Evolutionary conservation across 2,113 vertebrate species (phyloP).

Genomic region (Salvelinus fontinalis): DNA sequence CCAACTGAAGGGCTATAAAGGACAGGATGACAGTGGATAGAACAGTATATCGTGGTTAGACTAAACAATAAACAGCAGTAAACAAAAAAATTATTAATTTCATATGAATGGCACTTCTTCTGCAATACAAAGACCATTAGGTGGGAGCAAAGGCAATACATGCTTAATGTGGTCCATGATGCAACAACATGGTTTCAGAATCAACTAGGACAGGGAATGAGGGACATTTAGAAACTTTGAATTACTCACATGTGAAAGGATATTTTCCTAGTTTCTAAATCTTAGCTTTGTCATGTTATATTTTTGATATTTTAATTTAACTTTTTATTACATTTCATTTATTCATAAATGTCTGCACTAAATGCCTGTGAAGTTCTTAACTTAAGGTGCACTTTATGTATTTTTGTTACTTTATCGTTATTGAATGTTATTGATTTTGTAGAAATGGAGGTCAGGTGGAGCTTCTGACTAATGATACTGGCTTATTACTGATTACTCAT

Average conservation of each 20-base stretch:
- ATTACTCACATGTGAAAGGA: constrained; percentile 1
- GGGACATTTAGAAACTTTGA: constrained; percentile 64
- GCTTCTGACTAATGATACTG: constrained; percentile 25
- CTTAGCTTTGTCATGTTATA: constrained; percentile 22
- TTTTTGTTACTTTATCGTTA: constrained; percentile 66
- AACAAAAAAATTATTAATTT: too few relatives aligned
- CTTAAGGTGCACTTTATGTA: constrained; percentile 93
- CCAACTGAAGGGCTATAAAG: too few relatives aligned
- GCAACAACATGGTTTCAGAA: constrained; percentile 30
- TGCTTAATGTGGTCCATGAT: not conserved
- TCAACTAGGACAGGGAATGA: constrained; percentile 25
- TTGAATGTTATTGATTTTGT: constrained; percentile 49
- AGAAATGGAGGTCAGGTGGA: constrained; percentile 37
- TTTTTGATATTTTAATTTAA: not conserved
- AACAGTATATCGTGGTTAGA: too few relatives aligned
- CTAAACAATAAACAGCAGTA: too few relatives aligned
- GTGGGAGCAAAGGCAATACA: too few relatives aligned
- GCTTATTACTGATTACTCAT: constrained; percentile 23
- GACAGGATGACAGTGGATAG: too few relatives aligned
- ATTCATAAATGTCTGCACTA: constrained; percentile 80
- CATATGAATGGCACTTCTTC: too few relatives aligned
- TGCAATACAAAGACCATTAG: too few relatives aligned
- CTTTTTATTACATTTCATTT: constrained; percentile 38
- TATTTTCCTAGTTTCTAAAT: not conserved
- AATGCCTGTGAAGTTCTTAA: constrained; percentile 78